Conservation (phyloP, 1,140 invertebrate genomes). For the Neodiprion fabricii region DNA sequence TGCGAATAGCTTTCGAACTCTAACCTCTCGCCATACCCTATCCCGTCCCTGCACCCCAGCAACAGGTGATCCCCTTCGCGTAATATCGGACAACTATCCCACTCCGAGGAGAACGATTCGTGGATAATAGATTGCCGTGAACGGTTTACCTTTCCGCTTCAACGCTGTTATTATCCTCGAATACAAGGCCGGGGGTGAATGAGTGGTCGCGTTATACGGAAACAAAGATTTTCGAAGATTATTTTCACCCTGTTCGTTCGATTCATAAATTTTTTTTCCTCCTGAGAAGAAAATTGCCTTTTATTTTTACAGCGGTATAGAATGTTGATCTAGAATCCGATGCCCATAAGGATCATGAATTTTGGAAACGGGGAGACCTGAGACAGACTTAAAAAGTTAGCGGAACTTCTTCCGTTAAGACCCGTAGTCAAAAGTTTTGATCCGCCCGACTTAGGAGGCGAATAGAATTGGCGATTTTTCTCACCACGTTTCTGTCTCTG, state of each 20-base stretch:
- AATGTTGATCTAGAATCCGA: background rate
- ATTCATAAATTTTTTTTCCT: background rate
- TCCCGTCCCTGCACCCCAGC: conserved; percentile 47
- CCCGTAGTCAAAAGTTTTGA: conserved; percentile 1
- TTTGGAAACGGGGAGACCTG: background rate
- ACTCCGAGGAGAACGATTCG: conserved; percentile 3
- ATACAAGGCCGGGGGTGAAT: too few species aligned
- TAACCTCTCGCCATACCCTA: conserved; percentile 19
- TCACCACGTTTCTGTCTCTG: background rate
- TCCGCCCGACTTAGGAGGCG: background rate
- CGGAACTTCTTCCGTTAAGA: background rate
- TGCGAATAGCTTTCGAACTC: conserved; percentile 45
- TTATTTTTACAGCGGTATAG: background rate
- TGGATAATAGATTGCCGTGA: background rate
- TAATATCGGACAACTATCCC: conserved; percentile 48
- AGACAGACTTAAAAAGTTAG: background rate
- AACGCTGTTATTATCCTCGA: too few species aligned
- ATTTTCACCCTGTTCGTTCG: background rate
- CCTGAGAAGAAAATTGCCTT: background rate
- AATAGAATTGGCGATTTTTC: conserved; percentile 3
- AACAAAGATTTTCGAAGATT: too few species aligned
- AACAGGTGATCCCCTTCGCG: conserved; percentile 62
- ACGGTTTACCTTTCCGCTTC: too few species aligned
- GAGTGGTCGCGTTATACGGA: too few species aligned
- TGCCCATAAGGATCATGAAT: background rate